Evolutionary conservation across 2,113 vertebrate genomes (phyloP), one percentile per base, ranked within the genome.

Genomic region (Alethe diademata): DNA sequence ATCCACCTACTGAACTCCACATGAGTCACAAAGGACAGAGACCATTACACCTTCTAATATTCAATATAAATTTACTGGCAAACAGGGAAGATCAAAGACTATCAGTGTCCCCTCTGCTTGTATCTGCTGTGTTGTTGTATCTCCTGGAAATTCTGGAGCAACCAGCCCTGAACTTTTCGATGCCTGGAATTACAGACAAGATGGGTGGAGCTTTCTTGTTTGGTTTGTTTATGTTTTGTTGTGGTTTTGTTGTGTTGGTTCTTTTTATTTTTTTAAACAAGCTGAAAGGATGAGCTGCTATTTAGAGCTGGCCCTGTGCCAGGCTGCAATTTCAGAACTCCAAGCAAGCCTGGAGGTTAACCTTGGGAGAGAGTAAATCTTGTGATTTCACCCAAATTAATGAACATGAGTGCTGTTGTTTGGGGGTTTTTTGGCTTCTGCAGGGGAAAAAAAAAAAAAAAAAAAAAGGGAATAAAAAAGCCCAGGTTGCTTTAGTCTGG

Each of bases 101-200:
- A 24, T 25, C 7, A 1, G 4, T n/a, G 11, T 66, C 15, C 11
- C 7, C n/a, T 48, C 58, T 78, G 8, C 14, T 38, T 33, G 3
- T 40, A 31, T 31, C 17, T 6, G 0, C 36, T n/a, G 2, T 5
- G 1, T 83, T 73, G 51, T 78, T 42, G 9, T 0, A 0, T 50
- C 71, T 57, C 16, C 56, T 54, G 29, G 48, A 61, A 89, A 71
- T n/a, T 31, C 73, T 81, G 38, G 40, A 92, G 48, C 64, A 73
- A 5, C 15, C 38, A 84, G 26, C 14, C 19, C 33, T 60, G 33
- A 54, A 20, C 25, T 67, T 47, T 82, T 83, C 5, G 2, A 0
- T 43, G 88, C 35, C 54, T 79, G 75, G 58, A 82, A 82, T 75
- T 48, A 74, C 40, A 64, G 48, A 76, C 12, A 62, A 58, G 74